Percentiles rank a stretch among this genome's conserved stretches.
These are phyloP conservation scores for Diadegma fenestrale DNA, from an alignment of 2,888 invertebrate genomes.

Conservation along the genomic window DNA sequence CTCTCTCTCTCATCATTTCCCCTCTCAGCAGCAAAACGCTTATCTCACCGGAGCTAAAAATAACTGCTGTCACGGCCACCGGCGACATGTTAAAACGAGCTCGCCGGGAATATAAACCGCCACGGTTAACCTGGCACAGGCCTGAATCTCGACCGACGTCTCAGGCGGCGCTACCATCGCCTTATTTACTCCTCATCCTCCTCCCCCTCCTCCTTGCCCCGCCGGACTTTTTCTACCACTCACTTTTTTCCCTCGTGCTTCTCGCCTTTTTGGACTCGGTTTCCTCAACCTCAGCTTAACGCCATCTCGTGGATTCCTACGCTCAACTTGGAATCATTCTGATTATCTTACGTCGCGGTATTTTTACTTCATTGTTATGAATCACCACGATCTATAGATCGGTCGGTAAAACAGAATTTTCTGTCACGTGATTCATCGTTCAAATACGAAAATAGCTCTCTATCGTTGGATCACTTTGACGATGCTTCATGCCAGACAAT, in stretches of 20 bases:
- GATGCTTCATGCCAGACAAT: background rate
- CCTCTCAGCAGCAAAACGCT: constrained; percentile 76
- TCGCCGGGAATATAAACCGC: constrained; percentile 54
- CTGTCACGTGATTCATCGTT: background rate
- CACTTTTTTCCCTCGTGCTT: constrained; percentile 4
- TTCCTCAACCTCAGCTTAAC: constrained; percentile 34
- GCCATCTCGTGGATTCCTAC: constrained; percentile 57
- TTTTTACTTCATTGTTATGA: constrained; percentile 15
- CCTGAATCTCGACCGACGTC: constrained; percentile 50
- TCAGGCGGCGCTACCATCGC: constrained; percentile 63
- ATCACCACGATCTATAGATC: constrained; percentile 14
- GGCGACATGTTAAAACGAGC: constrained; percentile 82
- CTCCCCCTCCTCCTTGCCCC: background rate
- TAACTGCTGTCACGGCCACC: constrained; percentile 84
- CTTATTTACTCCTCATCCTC: constrained; percentile 36
- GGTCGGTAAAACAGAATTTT: constrained; percentile 27
- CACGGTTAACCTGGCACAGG: constrained; percentile 53
- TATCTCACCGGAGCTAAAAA: constrained; percentile 84
- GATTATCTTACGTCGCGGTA: constrained; percentile 20
- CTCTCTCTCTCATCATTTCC: constrained; percentile 54
- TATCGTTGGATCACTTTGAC: background rate
- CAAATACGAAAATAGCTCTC: background rate
- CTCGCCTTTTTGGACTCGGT: background rate
- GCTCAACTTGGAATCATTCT: constrained; percentile 23
- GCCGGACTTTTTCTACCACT: background rate